Conservation (phyloP, 2,888 invertebrate species). For the Tethea ocularis region DNA sequence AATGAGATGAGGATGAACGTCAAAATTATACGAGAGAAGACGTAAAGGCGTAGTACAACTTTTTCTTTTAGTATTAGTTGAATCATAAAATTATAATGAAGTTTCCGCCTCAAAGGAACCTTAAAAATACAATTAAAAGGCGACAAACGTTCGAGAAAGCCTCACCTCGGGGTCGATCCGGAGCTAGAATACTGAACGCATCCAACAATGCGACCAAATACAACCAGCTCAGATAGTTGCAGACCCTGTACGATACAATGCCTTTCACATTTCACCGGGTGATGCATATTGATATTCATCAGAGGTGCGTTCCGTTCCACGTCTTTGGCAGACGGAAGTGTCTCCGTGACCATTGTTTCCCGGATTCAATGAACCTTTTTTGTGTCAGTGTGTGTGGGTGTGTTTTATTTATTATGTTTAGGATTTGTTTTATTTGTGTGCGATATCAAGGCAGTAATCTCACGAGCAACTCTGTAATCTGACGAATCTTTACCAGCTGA, state of each 20-base stretch:
- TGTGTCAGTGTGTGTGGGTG: slow-evolving; percentile 49
- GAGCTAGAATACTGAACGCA: slow-evolving; percentile 33
- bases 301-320: slow-evolving; percentile 43
- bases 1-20: not conserved
- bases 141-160: slow-evolving; percentile 45
- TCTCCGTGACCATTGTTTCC: slow-evolving; percentile 61
- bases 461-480: no score
- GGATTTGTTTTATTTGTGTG: not conserved
- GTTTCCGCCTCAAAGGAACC: not conserved
- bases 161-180: slow-evolving; percentile 33
- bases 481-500: no score
- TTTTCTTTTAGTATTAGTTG: not conserved
- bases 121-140: slow-evolving; percentile 22
- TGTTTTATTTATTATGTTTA: slow-evolving; percentile 24
- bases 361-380: slow-evolving; percentile 73
- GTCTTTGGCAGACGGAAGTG: slow-evolving; percentile 67
- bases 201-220: slow-evolving; percentile 19
- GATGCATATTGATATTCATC: slow-evolving; percentile 60
- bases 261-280: slow-evolving; percentile 40
- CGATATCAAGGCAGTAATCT: not conserved
- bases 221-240: not conserved
- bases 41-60: not conserved
- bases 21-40: not conserved
- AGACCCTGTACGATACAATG: slow-evolving; percentile 13
- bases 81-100: not conserved